Evolutionary conservation across 2,113 vertebrate species (phyloP).

Genomic region (Eurypyga helias): DNA sequence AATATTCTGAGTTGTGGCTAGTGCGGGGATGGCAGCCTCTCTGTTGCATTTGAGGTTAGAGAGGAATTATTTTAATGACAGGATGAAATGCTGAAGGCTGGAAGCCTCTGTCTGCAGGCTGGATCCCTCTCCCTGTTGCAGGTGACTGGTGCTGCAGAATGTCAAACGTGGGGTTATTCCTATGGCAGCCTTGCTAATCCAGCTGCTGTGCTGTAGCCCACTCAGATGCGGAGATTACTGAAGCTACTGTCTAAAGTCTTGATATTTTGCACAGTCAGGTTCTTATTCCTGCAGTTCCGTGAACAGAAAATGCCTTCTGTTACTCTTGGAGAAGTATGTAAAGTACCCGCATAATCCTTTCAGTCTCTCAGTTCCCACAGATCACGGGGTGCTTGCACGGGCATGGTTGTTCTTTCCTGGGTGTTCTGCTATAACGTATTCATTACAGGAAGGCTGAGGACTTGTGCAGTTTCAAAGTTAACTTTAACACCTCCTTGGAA

Average conservation of each 20-base stretch:
- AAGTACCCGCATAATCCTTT: not conserved
- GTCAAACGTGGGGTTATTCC: accelerated
- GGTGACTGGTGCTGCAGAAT: not conserved
- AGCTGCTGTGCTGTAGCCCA: not conserved
- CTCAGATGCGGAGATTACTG: not conserved
- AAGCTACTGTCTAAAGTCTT: not conserved
- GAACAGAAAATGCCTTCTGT: not conserved
- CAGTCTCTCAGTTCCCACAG: not conserved
- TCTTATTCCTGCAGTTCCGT: not conserved
- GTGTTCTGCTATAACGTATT: not conserved
- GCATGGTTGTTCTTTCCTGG: not conserved
- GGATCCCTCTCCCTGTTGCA: not conserved
- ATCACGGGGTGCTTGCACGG: not conserved
- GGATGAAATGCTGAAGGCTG: not conserved
- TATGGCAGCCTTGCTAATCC: not conserved
- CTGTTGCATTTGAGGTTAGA: not conserved
- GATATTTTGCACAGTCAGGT: not conserved
- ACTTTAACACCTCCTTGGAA: not conserved
- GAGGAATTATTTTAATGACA: not conserved
- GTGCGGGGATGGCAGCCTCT: not conserved
- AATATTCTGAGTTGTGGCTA: not conserved
- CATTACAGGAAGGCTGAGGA: not conserved
- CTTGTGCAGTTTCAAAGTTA: not conserved
- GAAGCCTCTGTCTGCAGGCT: not conserved
- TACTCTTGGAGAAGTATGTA: not conserved